Evolutionary conservation across 2,797 vertebrate genomes (phyloP), one percentile per base, ranked within the genome.

Genomic region (Todus mexicanus): DNA sequence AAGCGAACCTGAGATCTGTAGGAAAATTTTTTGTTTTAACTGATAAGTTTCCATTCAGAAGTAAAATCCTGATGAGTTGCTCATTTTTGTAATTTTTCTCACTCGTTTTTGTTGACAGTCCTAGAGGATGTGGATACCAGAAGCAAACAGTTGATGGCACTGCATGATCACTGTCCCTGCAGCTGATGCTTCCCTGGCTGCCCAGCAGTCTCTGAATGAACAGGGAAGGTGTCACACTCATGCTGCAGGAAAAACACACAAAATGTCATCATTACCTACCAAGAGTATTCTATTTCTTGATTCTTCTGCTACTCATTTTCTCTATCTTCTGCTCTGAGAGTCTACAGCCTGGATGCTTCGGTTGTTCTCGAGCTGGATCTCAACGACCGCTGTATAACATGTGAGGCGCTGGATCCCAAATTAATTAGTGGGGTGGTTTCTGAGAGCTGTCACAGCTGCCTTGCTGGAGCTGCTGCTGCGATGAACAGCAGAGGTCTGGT

Each of bases 121-220:
- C 78, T 23, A 4, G 51, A 22, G 21, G 53, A 56, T 82, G 86
- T 31, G 80, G 54, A 29, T 96, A 85, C 90, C 89, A 80, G 70
- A 38, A 75, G 40, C 33, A 65, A 59, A 84, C 92, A 53, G 90
- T 25, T 85, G 94, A 87, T 94, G 96, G 93, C 95, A 89, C 87
- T 96, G 79, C 84, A 17, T 2, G 75, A 90, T 92, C 69, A 4
- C 71, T n/a, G 69, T 80, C 79, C 50, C 57, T 47, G 68, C 48
- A 43, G 16, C 1, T 14, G 65, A 20, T 31, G 12, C 22, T 35
- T 59, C 38, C 63, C 12, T 26, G 29, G 26, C 37, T 48, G 21
- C n/a, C 35, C 40, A 45, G 47, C 71, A 66, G n/a, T 15, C 43
- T 81, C 42, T 5, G 53, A 47, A 47, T 29, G 42, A 31, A 61